Conservation (phyloP, 1,140 invertebrate species). For the Drosophila tristis region DNA sequence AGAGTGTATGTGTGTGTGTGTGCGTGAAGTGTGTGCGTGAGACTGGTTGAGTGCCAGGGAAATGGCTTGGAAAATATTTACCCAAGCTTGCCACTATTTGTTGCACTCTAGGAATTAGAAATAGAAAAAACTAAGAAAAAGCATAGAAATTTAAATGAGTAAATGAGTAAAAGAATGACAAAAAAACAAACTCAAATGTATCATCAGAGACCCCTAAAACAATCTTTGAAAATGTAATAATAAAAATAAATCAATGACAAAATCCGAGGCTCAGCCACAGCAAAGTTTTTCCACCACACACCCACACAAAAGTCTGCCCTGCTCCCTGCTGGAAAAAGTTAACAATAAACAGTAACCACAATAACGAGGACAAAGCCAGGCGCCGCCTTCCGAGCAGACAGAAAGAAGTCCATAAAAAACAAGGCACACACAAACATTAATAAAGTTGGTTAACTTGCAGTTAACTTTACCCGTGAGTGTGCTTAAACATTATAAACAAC, state of each 20-base stretch:
- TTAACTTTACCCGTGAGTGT: constrained; percentile 82
- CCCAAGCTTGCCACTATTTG: not conserved
- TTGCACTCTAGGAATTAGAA: too few species aligned
- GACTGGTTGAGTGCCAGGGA: constrained; percentile 16
- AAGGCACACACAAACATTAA: constrained; percentile 60
- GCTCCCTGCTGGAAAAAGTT: constrained; percentile 2
- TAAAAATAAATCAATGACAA: constrained; percentile 25
- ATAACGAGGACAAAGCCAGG: constrained; percentile 34
- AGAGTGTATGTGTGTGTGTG: not conserved
- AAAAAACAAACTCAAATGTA: too few species aligned
- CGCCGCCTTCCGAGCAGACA: constrained; percentile 40
- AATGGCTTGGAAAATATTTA: constrained; percentile 33
- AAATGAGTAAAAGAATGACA: too few species aligned
- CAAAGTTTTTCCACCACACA: constrained; percentile 28
- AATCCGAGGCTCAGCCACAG: constrained; percentile 12
- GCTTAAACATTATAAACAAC: constrained; percentile 78
- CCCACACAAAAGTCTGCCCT: constrained; percentile 47
- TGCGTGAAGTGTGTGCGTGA: constrained; percentile 14
- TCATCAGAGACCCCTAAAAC: too few species aligned
- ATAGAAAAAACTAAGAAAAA: too few species aligned
- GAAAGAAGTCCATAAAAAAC: constrained; percentile 14
- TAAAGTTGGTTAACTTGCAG: constrained; percentile 79
- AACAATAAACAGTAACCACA: constrained; percentile 42
- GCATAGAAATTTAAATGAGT: too few species aligned
- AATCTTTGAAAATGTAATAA: constrained; percentile 29